Evolutionary conservation across 2,797 vertebrate genomes (phyloP).

Genomic region (Vipera ursinii): DNA sequence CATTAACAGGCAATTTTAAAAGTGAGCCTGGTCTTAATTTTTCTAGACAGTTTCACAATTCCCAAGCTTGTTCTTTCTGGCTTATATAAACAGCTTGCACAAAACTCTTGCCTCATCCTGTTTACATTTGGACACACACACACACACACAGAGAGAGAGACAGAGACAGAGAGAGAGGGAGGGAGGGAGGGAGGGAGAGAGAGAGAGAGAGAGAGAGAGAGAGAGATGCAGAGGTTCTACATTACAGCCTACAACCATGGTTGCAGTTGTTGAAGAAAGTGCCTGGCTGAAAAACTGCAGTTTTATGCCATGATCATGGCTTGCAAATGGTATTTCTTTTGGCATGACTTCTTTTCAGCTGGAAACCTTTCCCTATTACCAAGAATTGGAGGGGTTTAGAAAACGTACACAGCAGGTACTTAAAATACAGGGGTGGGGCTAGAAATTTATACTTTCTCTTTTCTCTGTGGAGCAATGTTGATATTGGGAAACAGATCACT

Average conservation of each 20-base stretch:
- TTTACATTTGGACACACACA: background rate
- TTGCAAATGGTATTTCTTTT: background rate
- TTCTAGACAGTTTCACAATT: background rate
- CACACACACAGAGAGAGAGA: background rate
- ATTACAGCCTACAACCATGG: background rate
- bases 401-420: background rate
- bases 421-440: background rate
- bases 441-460: background rate
- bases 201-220: background rate
- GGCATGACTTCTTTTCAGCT: background rate
- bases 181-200: no score
- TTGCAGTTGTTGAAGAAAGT: background rate
- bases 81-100: background rate
- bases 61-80: background rate
- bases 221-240: background rate
- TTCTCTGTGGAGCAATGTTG: background rate
- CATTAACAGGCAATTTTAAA: background rate
- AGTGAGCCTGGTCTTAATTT: background rate
- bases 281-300: background rate
- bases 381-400: background rate
- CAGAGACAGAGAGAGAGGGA: background rate
- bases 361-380: background rate
- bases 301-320: background rate
- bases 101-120: background rate
- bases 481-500: background rate